A percentile compares a stretch with the other conserved stretches of the same genome.
These are phyloP conservation scores for Sphenopsis melanotis DNA, from an alignment of 2,797 vertebrate genomes.

Conservation along the genomic window DNA sequence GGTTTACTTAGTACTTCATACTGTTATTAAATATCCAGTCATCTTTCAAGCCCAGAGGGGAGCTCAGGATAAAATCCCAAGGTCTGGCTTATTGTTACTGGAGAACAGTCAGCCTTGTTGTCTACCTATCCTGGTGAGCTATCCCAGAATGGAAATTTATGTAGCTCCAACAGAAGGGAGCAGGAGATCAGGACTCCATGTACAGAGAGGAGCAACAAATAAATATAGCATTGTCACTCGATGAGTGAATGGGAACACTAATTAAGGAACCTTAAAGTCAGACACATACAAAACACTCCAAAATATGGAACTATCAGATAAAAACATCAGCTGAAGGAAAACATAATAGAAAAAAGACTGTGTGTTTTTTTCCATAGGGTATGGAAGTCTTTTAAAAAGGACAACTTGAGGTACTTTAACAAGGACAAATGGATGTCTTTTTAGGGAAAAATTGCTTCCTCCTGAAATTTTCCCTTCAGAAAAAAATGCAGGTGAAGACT, in stretches of 20 bases:
- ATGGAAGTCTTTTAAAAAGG: neutral
- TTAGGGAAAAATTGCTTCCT: neutral
- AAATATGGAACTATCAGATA: neutral
- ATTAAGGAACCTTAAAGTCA: neutral
- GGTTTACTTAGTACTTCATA: neutral
- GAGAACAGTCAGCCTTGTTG: neutral
- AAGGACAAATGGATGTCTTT: neutral
- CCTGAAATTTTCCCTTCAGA: neutral
- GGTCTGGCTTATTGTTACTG: neutral
- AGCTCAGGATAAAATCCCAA: neutral
- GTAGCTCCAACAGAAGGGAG: neutral
- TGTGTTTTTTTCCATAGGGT: rapidly evolving
- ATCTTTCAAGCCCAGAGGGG: neutral
- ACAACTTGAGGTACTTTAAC: neutral
- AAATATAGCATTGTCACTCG: neutral
- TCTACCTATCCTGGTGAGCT: neutral
- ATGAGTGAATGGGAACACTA: neutral
- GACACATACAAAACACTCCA: neutral
- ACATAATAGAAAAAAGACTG: neutral
- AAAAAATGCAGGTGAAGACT: neutral
- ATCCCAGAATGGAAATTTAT: neutral
- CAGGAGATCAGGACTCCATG: neutral
- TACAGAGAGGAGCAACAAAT: neutral
- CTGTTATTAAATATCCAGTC: neutral
- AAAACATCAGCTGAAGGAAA: neutral